Evolutionary conservation across 1,140 invertebrate species (phyloP), one percentile per base, ranked within the genome.

Genomic region (Drosophila tsacasi): DNA sequence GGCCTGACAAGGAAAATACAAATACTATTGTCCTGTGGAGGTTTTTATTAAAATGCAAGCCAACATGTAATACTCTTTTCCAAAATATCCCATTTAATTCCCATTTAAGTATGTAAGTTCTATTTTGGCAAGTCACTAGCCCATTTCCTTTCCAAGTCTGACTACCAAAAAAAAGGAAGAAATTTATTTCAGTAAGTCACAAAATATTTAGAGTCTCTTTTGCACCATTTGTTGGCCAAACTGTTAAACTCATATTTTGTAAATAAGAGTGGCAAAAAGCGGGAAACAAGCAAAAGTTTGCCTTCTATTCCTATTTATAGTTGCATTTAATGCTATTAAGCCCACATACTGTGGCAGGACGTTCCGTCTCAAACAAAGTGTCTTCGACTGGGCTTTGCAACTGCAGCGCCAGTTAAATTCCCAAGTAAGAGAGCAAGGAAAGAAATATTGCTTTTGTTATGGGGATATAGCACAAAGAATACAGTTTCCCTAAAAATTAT

Each of bases 361-460:
- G 46, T n/a, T 25, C 5, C 17, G 54, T 64, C 73, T 81, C 82
- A 72, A 67, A 73, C 81, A 77, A 84, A 80, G 77, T 77, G 66
- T 32, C 65, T 61, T 55, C 19, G 44, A 25, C 44, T 62, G 64
- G 42, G 39, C 60, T 50, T 44, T 64, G 68, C 47, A 32, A 49
- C 61, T 64, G 32, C n/a, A 63, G 40, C 58, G 61, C 27, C 15
- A 66, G 49, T 27, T 50, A 52, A 65, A 73, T 64, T 68, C 44
- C n/a, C 5, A 55, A 47, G 47, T 21, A 40, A 30, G 37, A 46
- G 58, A 49, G 39, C 37, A 39, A 60, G 54, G 39, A 68, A 79
- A 55, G 44, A 69, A 77, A 60, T 74, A 69, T 50, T 74, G 83
- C 73, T 84, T 81, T 84, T 77, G 67, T 63, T 52, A 44, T 46